Evolutionary conservation across 92 coral and sea anemone species (phyloP).

Genomic region (Paragorgia papillata): DNA sequence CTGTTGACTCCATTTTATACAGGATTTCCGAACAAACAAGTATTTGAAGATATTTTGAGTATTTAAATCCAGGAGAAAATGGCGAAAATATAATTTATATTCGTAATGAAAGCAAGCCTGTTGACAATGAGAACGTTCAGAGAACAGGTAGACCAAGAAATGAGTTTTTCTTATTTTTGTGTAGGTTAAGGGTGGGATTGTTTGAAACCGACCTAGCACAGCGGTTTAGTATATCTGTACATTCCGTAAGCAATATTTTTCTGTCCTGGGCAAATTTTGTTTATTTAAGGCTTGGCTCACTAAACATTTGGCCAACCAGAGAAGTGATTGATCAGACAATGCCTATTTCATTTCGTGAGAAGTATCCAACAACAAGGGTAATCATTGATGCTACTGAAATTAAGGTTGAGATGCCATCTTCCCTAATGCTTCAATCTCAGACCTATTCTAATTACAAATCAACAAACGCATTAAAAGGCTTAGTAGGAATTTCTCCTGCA

Average conservation of each 20-base stretch:
- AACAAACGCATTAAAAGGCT: conserved; percentile 24
- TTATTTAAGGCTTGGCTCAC: conserved; percentile 36
- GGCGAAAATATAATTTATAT: too few relatives aligned
- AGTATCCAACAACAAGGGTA: conserved; percentile 34
- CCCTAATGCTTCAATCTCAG: conserved; percentile 52
- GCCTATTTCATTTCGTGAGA: conserved; percentile 39
- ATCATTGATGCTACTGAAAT: conserved; percentile 54
- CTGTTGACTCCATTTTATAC: too few relatives aligned
- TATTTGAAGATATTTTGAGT: too few relatives aligned
- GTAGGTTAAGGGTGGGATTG: conserved; percentile 34
- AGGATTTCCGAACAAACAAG: too few relatives aligned
- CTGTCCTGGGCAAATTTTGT: conserved; percentile 55
- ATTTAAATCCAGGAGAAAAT: too few relatives aligned
- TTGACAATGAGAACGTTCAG: too few relatives aligned
- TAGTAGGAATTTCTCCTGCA: conserved; percentile 36
- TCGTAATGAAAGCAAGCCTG: too few relatives aligned
- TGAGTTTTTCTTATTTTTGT: conserved; percentile 43
- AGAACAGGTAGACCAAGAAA: too few relatives aligned
- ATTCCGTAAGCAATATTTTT: conserved; percentile 43
- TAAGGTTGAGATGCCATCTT: conserved; percentile 54
- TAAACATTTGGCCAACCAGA: conserved; percentile 55
- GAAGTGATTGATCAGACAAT: conserved; percentile 40
- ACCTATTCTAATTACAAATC: conserved; percentile 46
- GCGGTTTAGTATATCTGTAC: conserved; percentile 42
- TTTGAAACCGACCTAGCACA: conserved; percentile 47